Conservation (phyloP, 2,797 vertebrate genomes). For the Lagocephalus sceleratus region DNA sequence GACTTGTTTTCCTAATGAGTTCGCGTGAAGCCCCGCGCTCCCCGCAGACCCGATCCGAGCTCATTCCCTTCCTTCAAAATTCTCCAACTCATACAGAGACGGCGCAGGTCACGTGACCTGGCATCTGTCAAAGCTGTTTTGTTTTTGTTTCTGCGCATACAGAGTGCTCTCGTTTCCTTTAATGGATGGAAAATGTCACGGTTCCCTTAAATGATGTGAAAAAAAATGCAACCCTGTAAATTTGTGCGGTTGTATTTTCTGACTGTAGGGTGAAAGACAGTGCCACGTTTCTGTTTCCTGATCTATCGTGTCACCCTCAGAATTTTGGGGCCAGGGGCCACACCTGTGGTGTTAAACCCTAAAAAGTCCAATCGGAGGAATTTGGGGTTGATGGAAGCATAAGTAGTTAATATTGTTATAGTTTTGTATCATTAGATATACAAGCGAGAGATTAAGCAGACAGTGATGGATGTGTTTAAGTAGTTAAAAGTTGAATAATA, state of each 20-base stretch:
- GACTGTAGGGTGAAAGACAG: neutral
- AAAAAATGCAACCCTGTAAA: conserved; percentile 12
- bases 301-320: conserved; percentile 21
- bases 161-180: too few relatives aligned
- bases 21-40: conserved; percentile 20
- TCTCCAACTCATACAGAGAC: conserved; percentile 33
- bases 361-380: too few relatives aligned
- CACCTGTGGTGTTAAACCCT: conserved; percentile 12
- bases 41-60: conserved; percentile 2
- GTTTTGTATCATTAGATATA: too few relatives aligned
- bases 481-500: too few relatives aligned
- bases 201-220: neutral
- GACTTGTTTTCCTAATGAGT: conserved; percentile 47
- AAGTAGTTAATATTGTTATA: neutral
- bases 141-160: neutral
- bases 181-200: too few relatives aligned
- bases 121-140: neutral
- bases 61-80: conserved; percentile 8
- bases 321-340: conserved; percentile 13
- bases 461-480: too few relatives aligned
- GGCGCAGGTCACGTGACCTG: conserved; percentile 39
- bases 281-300: conserved; percentile 10
- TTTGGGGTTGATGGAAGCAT: conserved; percentile 9
- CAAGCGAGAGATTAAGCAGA: too few relatives aligned
- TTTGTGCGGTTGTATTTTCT: conserved; percentile 1